phyloP scores from a whole-genome alignment of 2,797 vertebrate genomes.

The Erpetoichthys calabaricus region DNA sequence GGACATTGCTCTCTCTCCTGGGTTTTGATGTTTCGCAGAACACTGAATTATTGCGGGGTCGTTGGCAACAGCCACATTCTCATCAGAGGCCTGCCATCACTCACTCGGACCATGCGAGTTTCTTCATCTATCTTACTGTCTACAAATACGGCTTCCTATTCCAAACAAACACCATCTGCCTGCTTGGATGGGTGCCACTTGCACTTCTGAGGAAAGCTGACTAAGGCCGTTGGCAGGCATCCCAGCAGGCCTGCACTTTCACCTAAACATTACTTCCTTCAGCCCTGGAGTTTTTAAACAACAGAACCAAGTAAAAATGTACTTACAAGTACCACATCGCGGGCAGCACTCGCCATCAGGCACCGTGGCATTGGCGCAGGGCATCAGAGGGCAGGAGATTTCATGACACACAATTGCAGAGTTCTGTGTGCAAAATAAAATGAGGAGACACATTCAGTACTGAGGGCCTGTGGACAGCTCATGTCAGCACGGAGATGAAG shows the following conservation, averaged over 20 bases:
- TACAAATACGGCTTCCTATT: slow-evolving; percentile 4
- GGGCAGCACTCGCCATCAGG: slow-evolving; percentile 96
- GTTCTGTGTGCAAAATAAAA: slow-evolving; percentile 50
- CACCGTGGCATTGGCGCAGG: slow-evolving; percentile 84
- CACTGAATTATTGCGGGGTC: too few species aligned
- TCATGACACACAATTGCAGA: slow-evolving; percentile 87
- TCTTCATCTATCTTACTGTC: background rate
- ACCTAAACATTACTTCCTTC: too few species aligned
- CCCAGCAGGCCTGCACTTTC: background rate
- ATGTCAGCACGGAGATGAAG: too few species aligned
- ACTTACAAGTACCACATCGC: slow-evolving; percentile 76
- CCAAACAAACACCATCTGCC: background rate
- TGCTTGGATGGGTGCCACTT: too few species aligned
- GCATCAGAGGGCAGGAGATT: slow-evolving; percentile 88
- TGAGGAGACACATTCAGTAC: background rate
- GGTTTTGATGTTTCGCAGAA: too few species aligned
- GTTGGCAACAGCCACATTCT: too few species aligned
- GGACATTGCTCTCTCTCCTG: too few species aligned
- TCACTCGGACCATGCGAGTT: too few species aligned
- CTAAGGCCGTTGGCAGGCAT: too few species aligned
- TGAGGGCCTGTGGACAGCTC: background rate
- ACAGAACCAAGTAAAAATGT: background rate
- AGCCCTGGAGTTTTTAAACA: too few species aligned
- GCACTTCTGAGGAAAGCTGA: too few species aligned
- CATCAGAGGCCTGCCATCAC: too few species aligned